Base-by-base conservation (phyloP, 1,140 invertebrate species). In the Drosophila erecta region DNA sequence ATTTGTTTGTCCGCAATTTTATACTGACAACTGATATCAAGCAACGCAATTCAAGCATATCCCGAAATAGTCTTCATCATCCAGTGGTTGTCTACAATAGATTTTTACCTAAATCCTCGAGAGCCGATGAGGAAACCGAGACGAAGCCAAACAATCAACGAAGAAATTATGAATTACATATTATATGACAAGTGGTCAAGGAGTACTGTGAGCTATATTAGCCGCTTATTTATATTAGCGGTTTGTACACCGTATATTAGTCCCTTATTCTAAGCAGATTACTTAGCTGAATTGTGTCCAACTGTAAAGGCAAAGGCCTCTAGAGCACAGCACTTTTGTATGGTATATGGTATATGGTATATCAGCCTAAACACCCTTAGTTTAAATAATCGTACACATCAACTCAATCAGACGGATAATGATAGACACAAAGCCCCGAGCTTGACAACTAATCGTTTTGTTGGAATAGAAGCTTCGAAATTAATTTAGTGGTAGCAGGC, bases 31-130 rank as follows among this genome's bases (percentile, higher is more conserved):
- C 50, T 30, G 44, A 51, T 49, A 61, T 57, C 50, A 73, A 66
- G 56, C 76, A 76, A 81, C 79, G 84, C 69, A 89, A 89, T 89
- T 89, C 85, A 89, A 89, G 76, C 84, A 89, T 89, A 89, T 89
- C 84, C 80, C 84, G 79, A 84, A 79, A 89, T 89, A 89, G 84
- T 89, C 84, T 89, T 84, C 84, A 57, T 71, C 66, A 85, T 80
- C 76, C 81, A 77, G 76, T 90, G 84, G 84, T 89, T 89, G 84
- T 89, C 79, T 89, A 89, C 62, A 62, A 78, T 83, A 61, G 56
- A 76, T 77, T 53, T 65, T 69, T 37, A 41, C 22, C 54, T 50
- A 41, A 35, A 11, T 33, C 46, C 11, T 33, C 46, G 17, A 20
- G 10, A 53, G 20, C 43, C 50, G 61, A 49, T 12, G 35, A 12